Evolutionary conservation across 2,113 vertebrate species (phyloP), one percentile per base, ranked within the genome.

Genomic region (Cyanoderma ruficeps): DNA sequence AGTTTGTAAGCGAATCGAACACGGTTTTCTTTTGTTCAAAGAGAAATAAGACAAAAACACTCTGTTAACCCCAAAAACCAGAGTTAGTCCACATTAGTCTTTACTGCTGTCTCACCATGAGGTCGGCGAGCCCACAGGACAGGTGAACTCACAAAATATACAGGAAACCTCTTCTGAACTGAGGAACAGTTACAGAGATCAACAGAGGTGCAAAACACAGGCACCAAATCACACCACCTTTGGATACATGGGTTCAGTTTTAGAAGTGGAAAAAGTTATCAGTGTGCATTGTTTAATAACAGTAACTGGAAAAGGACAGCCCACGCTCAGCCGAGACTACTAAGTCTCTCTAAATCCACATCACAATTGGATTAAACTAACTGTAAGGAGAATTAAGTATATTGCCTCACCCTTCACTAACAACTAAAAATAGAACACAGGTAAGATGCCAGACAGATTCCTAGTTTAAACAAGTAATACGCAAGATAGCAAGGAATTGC

Each of bases 291-390:
- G 88, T 69, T 93, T 70, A 37, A 53, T 15, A 33, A 82, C 30
- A 92, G 69, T 33, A 80, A 76, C 47, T 55, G 75, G 89, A 87
- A 92, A 80, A 86, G 63, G 77, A 87, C 71, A 74, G 61, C 47
- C 64, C 30, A 41, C 42, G 6, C 70, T 83, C 70, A 75, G 53
- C 18, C 10, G 28, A 81, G 92, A 92, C 81, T 80, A 23, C 67
- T 91, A 95, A 97, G 25, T 55, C 79, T 74, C 64, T 81, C 76
- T 84, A 96, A 97, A 83, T 57, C 95, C 90, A 61, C 84, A 81
- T 56, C 53, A 91, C 93, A 95, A 97, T 97, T 94, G 97, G 97
- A 97, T 97, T 96, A 97, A 90, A 92, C 52, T 75, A 88, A 83
- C 90, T 6, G 33, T 78, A 91, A 93, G 75, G 71, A 91, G 92